These are phyloP conservation scores for Drosophila glabriapex DNA, from an alignment of 2,888 invertebrate genomes.

Conservation along the genomic window DNA sequence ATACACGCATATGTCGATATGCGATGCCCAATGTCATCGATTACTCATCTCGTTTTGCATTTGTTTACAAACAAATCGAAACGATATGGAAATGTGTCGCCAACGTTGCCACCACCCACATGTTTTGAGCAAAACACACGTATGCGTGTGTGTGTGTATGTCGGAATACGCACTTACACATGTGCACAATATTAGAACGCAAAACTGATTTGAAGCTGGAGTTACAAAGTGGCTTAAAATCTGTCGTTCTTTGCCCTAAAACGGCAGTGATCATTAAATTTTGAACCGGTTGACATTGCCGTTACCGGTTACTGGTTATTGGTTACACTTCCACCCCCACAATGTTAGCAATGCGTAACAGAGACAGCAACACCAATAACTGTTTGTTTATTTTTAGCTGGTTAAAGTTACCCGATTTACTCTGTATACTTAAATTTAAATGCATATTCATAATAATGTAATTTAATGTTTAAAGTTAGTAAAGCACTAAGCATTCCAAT, in stretches of 20 bases:
- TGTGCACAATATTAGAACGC: conserved; percentile 35
- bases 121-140: conserved; percentile 7
- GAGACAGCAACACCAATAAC: conserved; percentile 25
- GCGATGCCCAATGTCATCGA: conserved; percentile 45
- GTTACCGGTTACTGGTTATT: conserved; percentile 40
- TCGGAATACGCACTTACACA: conserved; percentile 8
- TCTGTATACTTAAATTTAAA: conserved; percentile 5
- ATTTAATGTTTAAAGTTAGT: no score
- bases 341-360: conserved; percentile 19
- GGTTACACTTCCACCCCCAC: conserved; percentile 64
- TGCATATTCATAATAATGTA: neutral
- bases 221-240: conserved; percentile 47
- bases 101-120: conserved; percentile 68
- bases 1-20: conserved; percentile 27
- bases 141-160: neutral
- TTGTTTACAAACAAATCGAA: conserved; percentile 76
- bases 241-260: conserved; percentile 59
- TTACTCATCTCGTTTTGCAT: conserved; percentile 65
- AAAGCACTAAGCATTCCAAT: no score
- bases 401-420: conserved; percentile 17
- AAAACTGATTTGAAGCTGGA: conserved; percentile 25
- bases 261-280: conserved; percentile 61
- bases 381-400: conserved; percentile 45
- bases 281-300: conserved; percentile 54
- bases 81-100: conserved; percentile 49